Evolutionary conservation across 2,113 vertebrate genomes (phyloP).

Genomic region (Rostratula benghalensis): DNA sequence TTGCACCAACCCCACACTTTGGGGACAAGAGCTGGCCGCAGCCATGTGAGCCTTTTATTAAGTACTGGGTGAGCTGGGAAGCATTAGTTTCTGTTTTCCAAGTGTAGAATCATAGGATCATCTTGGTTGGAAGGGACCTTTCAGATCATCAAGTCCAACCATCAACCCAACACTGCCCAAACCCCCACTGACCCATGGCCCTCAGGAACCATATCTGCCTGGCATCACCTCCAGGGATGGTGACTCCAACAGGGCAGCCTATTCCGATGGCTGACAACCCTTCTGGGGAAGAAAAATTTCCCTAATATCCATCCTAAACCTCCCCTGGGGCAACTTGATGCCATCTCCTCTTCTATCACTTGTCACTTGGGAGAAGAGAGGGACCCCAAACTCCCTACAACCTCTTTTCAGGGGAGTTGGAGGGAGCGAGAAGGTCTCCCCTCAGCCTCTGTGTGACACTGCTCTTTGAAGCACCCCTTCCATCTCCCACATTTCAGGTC

Average conservation of each 20-base stretch:
- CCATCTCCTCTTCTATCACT: not conserved
- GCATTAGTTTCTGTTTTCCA: rapidly evolving
- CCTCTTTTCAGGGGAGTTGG: not conserved
- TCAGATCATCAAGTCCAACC: not conserved
- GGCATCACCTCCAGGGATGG: not conserved
- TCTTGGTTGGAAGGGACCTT: not conserved
- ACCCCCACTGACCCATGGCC: not conserved
- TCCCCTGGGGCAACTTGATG: not conserved
- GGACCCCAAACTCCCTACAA: not conserved
- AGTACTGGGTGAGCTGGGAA: not conserved
- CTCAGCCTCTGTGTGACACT: rapidly evolving
- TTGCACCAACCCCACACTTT: not conserved
- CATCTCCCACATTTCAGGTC: rapidly evolving
- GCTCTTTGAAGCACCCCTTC: not conserved
- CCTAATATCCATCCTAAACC: not conserved
- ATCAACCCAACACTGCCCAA: not conserved
- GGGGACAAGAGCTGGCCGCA: not conserved
- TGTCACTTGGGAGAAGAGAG: not conserved
- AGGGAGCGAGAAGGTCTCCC: not conserved
- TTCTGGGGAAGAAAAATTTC: not conserved
- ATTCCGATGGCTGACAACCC: not conserved
- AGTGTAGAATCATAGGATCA: not conserved
- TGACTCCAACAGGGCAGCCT: not conserved
- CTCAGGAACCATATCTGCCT: not conserved
- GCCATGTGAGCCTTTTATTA: not conserved